Evolutionary conservation across 2,888 invertebrate species (phyloP).

Genomic region (Uropetala carovei): DNA sequence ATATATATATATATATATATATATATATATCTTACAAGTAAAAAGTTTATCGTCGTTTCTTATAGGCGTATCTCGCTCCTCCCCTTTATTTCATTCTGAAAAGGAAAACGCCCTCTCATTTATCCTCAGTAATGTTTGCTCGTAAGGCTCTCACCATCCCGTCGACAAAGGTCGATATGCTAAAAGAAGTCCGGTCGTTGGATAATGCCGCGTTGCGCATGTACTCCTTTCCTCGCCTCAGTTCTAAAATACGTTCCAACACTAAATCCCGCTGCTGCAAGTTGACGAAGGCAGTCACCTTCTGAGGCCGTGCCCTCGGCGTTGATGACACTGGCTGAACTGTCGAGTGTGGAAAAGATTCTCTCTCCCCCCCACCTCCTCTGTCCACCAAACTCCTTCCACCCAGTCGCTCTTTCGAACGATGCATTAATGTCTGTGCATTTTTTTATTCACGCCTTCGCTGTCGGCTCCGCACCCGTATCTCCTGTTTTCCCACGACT

Average conservation of each 20-base stretch:
- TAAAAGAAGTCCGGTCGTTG: too few relatives aligned
- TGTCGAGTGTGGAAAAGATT: neutral
- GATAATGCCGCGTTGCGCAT: too few relatives aligned
- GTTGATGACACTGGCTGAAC: neutral
- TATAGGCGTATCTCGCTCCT: too few relatives aligned
- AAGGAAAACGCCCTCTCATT: too few relatives aligned
- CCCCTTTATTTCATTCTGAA: too few relatives aligned
- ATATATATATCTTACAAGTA: too few relatives aligned
- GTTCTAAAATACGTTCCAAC: neutral
- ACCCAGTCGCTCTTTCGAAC: neutral
- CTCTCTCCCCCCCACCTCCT: neutral
- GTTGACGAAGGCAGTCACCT: neutral
- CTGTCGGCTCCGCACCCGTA: conserved; percentile 10
- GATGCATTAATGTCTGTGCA: conserved; percentile 4
- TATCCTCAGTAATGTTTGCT: too few relatives aligned
- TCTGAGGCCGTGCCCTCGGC: neutral
- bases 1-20: too few relatives aligned
- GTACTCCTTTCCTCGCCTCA: too few relatives aligned
- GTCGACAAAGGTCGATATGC: too few relatives aligned
- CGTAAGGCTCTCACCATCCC: too few relatives aligned
- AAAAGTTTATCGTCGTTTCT: too few relatives aligned
- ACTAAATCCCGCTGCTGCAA: neutral
- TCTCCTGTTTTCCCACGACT: conserved; percentile 29
- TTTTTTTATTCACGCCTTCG: neutral
- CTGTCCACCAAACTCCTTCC: neutral